Evolutionary conservation across 2,888 invertebrate genomes (phyloP).

Genomic region (Furcula furcula): DNA sequence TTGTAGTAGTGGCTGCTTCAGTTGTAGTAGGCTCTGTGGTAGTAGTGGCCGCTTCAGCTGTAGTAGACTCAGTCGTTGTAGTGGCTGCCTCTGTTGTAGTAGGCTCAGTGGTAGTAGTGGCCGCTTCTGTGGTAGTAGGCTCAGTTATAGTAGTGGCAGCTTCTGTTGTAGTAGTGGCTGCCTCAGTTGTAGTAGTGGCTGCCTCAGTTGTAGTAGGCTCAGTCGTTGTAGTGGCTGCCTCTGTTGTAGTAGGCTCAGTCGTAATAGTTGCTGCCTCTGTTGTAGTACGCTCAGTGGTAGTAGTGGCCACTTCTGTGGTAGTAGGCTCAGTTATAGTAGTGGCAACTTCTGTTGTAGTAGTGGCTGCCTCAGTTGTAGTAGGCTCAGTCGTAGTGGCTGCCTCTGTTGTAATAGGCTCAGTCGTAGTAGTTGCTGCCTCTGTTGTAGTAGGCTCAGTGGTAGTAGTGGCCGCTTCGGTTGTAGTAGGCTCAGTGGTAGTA

Average conservation of each 20-base stretch:
- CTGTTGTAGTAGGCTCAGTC: too few relatives aligned
- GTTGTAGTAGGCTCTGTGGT: not conserved
- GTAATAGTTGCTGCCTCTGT: too few relatives aligned
- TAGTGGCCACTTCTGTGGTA: too few relatives aligned
- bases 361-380: too few relatives aligned
- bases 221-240: too few relatives aligned
- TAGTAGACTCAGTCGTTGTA: not conserved
- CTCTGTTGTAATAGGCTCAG: too few relatives aligned
- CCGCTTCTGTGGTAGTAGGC: slow-evolving; percentile 1
- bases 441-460: slow-evolving; percentile 2
- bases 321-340: too few relatives aligned
- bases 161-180: not conserved
- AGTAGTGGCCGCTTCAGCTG: not conserved
- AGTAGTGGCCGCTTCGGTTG: slow-evolving; percentile 1
- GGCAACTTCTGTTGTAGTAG: too few relatives aligned
- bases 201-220: too few relatives aligned
- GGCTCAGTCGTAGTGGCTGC: slow-evolving; percentile 1
- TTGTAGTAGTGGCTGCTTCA: not conserved
- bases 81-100: not conserved
- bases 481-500: slow-evolving; percentile 4
- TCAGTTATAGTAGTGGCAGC: slow-evolving; percentile 1
- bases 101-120: not conserved
- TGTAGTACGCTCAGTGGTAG: too few relatives aligned
- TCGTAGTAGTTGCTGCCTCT: slow-evolving; percentile 4
- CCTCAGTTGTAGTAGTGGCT: too few relatives aligned